Evolutionary conservation across 2,113 vertebrate species (phyloP), one percentile per base, ranked within the genome.

Genomic region (Leptobrachium ailaonicum): DNA sequence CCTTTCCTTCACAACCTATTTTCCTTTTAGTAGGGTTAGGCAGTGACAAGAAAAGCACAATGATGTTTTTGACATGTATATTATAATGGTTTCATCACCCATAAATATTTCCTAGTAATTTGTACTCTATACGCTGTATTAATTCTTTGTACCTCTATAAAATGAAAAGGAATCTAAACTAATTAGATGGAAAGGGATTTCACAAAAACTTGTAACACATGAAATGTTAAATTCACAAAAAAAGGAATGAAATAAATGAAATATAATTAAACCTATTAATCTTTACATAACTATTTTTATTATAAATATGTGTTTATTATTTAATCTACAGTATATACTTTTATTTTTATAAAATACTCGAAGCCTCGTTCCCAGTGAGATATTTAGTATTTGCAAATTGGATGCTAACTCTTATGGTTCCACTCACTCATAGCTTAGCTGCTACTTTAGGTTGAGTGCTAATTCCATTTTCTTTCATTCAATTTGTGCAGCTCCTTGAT

Each of bases 1-100:
- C 66, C 79, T 54, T 75, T 69, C 64, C 54, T 68, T 81, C 72
- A 81, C 71, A 69, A 66, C 13, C 4, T 54, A 10, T 73, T 66
- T 74, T 60, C 41, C 41, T 76, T 32, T 67, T 66, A 64, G 13
- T 72, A 41, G n/a, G 64, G 73, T 67, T 20, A 54, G 64, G 64
- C 54, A 68, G 53, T 45, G 10, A 68, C 10, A 44, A 5, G 12
- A 80, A 64, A 80, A 47, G 9, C n/a, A 63, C 64, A 56, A 43
- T 67, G 74, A 54, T 60, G 32, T 53, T 76, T 56, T 58, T 67
- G 66, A 66, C 64, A 76, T 76, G 54, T 67, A 20, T 75, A 66
- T 41, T 76, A 68, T 68, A 56, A 20, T 56, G 40, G n/a, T 69
- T 80, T 80, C 64, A 60, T 60, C 62, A 75, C 70, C 11, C 20